Base-by-base conservation (phyloP, 2,888 invertebrate genomes). In the Leucoma salicis region DNA sequence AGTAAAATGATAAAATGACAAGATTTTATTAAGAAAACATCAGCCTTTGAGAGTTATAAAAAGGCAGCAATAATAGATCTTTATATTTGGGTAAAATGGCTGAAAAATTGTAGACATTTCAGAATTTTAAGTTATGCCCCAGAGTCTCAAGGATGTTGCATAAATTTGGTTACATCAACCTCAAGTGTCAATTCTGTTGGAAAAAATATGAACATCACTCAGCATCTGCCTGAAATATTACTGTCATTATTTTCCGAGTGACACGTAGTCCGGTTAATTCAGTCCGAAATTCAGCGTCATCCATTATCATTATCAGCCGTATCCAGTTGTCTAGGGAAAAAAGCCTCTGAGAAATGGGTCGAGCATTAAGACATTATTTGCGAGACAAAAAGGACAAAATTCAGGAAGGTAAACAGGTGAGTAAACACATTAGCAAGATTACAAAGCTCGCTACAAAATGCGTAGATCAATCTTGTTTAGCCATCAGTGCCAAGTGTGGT, bases 401-500 rank as follows among this genome's bases (percentile, higher is more conserved):
- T 60, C 60, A 56, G 60, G 63, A 63, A 75, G 74, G 78, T 72
- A 76, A 77, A 72, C 78, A 77, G 66, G 60, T 62, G 71, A 74
- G 79, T 79, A 82, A 83, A 81, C 78, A 82, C 84, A 85, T 85
- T 82, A 85, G 75, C 46, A 62, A 69, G 75, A 83, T 83, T 81
- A 75, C 71, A 62, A 59, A 56, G 37, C 53, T 53, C 58, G 56
- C 56, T 59, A 61, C 61, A 60, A 55, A 60, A 63, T 46, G 59
- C 59, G 54, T 44, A 66, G 68, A 79, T 80, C 79, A 66, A 74
- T 81, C 79, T 79, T 71, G 67, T 69, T 70, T 56, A 60, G 63
- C 49, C 34, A 49, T 42, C 36, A 42, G 47, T 34, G 34, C 31
- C 28, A 41, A 31, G 44, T n/a, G 42, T 40, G 57, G 49, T 46